These are phyloP conservation scores for Pterobdella sp. DNA, from an alignment of 2,888 invertebrate species.

Conservation along the genomic window DNA sequence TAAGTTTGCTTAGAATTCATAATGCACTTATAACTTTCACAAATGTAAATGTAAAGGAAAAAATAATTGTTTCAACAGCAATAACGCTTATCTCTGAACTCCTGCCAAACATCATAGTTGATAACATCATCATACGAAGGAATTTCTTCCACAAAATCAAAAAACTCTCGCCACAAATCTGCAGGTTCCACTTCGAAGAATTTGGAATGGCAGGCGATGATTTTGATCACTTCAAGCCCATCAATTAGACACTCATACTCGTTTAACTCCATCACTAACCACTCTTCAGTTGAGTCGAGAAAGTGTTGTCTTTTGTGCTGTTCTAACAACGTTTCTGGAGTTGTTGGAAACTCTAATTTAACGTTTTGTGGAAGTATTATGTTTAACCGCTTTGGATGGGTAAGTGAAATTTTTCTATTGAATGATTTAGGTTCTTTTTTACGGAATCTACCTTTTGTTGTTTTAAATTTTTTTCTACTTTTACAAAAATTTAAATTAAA, in stretches of 20 bases:
- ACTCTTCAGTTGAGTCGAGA: conserved; percentile 38
- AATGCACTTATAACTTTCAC: not conserved
- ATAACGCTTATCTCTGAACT: conserved; percentile 39
- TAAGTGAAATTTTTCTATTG: too few relatives aligned
- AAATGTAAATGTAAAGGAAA: not conserved
- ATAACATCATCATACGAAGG: conserved; percentile 39
- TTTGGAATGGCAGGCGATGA: conserved; percentile 39
- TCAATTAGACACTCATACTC: conserved; percentile 39
- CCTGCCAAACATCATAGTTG: conserved; percentile 40
- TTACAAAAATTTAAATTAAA: not conserved
- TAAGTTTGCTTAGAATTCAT: too few relatives aligned
- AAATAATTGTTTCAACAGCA: conserved; percentile 21
- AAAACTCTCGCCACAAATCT: conserved; percentile 39
- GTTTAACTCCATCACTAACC: conserved; percentile 39
- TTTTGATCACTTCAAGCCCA: conserved; percentile 33
- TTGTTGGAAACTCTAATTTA: conserved; percentile 36
- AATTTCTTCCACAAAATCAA: conserved; percentile 38
- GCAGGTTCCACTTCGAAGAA: conserved; percentile 39
- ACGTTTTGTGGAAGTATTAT: too few relatives aligned
- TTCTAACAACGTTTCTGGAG: conserved; percentile 38
- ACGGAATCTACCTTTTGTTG: not conserved
- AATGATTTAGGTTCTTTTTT: not conserved
- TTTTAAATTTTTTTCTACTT: not conserved
- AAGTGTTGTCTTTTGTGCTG: conserved; percentile 38
- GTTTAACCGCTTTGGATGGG: too few relatives aligned